These are phyloP conservation scores for Arrhopalites spinosus DNA, from an alignment of 2,888 invertebrate genomes.

Conservation along the genomic window DNA sequence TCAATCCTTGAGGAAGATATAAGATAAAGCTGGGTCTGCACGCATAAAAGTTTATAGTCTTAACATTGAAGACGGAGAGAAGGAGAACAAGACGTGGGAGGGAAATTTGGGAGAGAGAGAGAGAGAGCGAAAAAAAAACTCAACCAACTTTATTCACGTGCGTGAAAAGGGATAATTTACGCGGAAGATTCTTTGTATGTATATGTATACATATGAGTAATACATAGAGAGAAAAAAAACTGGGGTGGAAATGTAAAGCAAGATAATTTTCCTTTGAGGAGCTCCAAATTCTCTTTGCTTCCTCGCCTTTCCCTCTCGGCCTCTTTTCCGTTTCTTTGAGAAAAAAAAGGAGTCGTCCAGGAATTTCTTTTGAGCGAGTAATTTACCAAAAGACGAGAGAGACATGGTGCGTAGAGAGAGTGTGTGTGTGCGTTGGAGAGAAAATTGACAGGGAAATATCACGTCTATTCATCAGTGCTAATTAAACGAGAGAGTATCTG, in stretches of 20 bases:
- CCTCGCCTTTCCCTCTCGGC: background rate
- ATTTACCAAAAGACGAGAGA: conserved; percentile 6
- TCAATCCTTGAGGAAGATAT: background rate
- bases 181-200: background rate
- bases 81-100: background rate
- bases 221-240: background rate
- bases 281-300: background rate
- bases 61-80: background rate
- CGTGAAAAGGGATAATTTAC: background rate
- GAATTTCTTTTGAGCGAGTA: background rate
- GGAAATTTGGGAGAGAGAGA: background rate
- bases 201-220: background rate
- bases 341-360: background rate
- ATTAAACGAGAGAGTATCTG: conserved; percentile 20
- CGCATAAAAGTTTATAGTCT: too few relatives aligned
- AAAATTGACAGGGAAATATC: conserved; percentile 35
- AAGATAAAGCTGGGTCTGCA: background rate
- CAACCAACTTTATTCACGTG: background rate
- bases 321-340: background rate
- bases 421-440: background rate
- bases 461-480: conserved; percentile 32
- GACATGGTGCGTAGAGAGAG: conserved; percentile 2
- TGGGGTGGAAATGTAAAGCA: background rate
- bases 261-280: too few relatives aligned
- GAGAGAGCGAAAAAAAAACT: background rate